A percentile compares a stretch with the other conserved stretches of the same genome.
Evolutionary conservation across 2,113 vertebrate genomes (phyloP).

Genomic region (Glareola pratincola): DNA sequence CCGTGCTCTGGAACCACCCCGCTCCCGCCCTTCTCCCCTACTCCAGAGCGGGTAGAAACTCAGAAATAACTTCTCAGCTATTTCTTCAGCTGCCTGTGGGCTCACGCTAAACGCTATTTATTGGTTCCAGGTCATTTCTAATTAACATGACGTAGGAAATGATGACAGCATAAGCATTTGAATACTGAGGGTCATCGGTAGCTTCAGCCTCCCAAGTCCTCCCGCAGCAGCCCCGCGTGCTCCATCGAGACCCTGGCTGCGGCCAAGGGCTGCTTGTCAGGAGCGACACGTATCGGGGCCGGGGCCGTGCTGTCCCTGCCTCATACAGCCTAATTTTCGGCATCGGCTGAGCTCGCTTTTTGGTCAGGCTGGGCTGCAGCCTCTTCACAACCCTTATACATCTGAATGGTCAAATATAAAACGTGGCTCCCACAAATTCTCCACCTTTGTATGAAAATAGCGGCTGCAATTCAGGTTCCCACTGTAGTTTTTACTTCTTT

Average conservation of each 20-base stretch:
- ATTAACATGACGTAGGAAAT: not conserved
- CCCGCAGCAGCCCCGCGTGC: not conserved
- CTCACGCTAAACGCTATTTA: not conserved
- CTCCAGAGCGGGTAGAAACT: not conserved
- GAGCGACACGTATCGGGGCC: not conserved
- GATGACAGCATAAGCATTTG: not conserved
- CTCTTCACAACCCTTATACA: not conserved
- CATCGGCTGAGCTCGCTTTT: not conserved
- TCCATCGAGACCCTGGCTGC: not conserved
- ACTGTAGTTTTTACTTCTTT: not conserved
- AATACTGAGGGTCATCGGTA: not conserved
- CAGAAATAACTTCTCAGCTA: not conserved
- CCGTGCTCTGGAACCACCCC: not conserved
- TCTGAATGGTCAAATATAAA: not conserved
- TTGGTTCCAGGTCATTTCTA: not conserved
- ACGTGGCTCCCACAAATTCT: not conserved
- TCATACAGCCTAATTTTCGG: not conserved
- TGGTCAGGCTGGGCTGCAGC: not conserved
- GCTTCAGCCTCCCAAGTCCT: not conserved
- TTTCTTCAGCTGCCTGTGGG: not conserved
- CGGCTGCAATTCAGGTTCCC: not conserved
- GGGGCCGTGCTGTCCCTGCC: not conserved
- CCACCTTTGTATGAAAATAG: conserved; percentile 5
- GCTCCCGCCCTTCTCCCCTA: rapidly evolving
- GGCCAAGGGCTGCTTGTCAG: not conserved